phyloP scores from a whole-genome alignment of 2,113 vertebrate genomes.

The Lonchura striata region DNA sequence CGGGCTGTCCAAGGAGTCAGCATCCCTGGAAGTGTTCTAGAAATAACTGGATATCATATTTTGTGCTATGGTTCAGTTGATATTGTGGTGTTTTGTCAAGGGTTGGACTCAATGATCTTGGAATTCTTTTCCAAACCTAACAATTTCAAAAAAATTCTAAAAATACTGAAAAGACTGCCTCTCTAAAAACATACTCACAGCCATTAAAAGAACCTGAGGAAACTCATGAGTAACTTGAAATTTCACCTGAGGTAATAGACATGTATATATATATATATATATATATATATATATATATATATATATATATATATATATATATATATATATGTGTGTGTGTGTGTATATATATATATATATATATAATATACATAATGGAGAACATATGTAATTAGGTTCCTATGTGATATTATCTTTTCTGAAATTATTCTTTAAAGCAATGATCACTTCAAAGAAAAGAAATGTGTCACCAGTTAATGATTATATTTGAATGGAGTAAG shows the following conservation, averaged over 20 bases:
- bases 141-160: not conserved
- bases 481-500: not conserved
- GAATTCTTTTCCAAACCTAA: not conserved
- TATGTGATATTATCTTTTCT: not conserved
- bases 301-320: too few relatives aligned
- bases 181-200: not conserved
- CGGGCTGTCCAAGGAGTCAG: fast-evolving
- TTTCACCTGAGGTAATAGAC: not conserved
- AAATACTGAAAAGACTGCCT: not conserved
- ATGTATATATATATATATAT: too few relatives aligned
- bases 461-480: not conserved
- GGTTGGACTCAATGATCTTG: not conserved
- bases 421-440: not conserved
- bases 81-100: not conserved
- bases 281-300: not conserved
- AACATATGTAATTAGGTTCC: not conserved
- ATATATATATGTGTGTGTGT: too few relatives aligned
- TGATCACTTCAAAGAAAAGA: not conserved
- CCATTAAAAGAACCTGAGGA: not conserved
- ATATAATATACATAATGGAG: not conserved
- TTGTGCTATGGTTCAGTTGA: not conserved
- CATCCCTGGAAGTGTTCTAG: not conserved
- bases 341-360: too few relatives aligned
- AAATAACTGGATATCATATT: not conserved
- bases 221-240: not conserved